Conservation (phyloP, 2,888 invertebrate species). For the Pachymerium ferrugineum region DNA sequence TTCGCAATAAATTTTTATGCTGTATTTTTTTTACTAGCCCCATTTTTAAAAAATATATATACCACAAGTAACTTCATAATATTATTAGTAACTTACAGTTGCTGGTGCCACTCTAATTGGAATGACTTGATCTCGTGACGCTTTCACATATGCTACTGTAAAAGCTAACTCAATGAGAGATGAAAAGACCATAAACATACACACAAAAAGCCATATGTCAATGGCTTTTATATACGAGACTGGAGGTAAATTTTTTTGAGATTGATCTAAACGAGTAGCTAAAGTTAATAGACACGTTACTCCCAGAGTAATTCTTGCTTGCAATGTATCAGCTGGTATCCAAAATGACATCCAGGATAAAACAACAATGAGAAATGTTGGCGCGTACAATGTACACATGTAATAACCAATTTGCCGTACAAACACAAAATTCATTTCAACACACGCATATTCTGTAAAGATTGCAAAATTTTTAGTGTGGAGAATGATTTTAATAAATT, state of each 20-base stretch:
- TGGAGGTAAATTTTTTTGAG: conserved; percentile 33
- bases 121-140: neutral
- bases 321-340: conserved; percentile 33
- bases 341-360: conserved; percentile 36
- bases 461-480: neutral
- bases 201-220: conserved; percentile 37
- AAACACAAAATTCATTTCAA: neutral
- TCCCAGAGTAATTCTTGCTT: conserved; percentile 35
- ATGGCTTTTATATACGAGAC: conserved; percentile 37
- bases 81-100: neutral
- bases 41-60: no score
- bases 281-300: conserved; percentile 37
- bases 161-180: conserved; percentile 35
- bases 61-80: no score
- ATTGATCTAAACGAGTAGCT: conserved; percentile 36
- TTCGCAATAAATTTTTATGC: no score
- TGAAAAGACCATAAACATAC: conserved; percentile 34
- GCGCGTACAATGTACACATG: conserved; percentile 32
- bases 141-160: neutral
- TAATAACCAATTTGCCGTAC: conserved; percentile 19
- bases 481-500: no score
- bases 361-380: conserved; percentile 35
- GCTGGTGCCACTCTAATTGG: neutral
- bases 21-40: no score
- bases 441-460: neutral